Evolutionary conservation across 2,888 invertebrate species (phyloP).

Genomic region (Cantharis rufa): DNA sequence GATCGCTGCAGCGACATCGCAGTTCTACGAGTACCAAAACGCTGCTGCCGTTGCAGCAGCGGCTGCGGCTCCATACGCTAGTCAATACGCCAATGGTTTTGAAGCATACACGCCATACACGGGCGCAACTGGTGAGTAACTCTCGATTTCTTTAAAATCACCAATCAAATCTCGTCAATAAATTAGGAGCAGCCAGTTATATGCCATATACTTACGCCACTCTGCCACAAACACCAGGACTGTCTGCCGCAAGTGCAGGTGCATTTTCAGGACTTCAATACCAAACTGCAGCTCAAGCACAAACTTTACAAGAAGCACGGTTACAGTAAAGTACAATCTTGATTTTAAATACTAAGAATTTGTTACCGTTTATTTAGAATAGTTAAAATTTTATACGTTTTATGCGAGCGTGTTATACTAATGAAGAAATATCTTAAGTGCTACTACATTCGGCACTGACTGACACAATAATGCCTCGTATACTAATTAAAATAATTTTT

Average conservation of each 20-base stretch:
- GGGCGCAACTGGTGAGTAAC: conserved; percentile 68
- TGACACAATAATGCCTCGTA: background rate
- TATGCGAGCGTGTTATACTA: conserved; percentile 2
- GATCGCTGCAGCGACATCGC: conserved; percentile 76
- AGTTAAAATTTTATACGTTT: conserved; percentile 21
- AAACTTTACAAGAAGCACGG: conserved; percentile 75
- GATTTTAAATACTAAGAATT: conserved; percentile 14
- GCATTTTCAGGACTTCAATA: conserved; percentile 69
- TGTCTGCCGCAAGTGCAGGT: conserved; percentile 58
- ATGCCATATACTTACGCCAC: conserved; percentile 75
- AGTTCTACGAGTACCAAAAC: conserved; percentile 81
- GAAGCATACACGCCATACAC: conserved; percentile 72
- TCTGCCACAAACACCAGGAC: conserved; percentile 64
- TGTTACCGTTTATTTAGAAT: conserved; percentile 20
- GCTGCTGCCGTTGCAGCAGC: conserved; percentile 71
- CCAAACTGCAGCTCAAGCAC: conserved; percentile 63
- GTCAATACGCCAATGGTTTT: conserved; percentile 75
- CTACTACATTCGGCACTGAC: background rate
- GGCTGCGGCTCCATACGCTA: conserved; percentile 66
- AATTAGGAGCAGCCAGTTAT: conserved; percentile 64
- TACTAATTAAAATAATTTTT: background rate
- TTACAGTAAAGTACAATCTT: conserved; percentile 63
- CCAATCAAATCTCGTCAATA: background rate
- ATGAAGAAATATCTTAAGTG: background rate
- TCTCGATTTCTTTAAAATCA: conserved; percentile 32